These are phyloP conservation scores for Narcine bancroftii DNA, from an alignment of 2,113 vertebrate genomes.

Conservation along the genomic window DNA sequence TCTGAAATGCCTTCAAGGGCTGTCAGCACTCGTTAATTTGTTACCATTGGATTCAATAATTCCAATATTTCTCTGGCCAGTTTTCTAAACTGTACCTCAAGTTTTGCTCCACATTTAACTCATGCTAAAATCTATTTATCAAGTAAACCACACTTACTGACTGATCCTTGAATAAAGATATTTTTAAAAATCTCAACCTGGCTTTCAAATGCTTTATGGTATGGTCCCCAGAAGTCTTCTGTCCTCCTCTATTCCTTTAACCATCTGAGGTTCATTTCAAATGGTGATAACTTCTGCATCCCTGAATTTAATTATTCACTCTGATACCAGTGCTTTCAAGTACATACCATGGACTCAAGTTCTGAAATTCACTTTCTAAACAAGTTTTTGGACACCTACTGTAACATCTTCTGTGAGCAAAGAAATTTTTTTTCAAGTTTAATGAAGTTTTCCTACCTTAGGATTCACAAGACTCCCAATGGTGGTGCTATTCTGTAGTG, in stretches of 20 bases:
- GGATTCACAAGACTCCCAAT: slow-evolving; percentile 44
- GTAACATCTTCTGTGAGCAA: background rate
- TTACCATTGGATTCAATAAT: too few relatives aligned
- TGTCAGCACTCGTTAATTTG: background rate
- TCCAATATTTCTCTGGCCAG: background rate
- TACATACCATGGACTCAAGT: too few relatives aligned
- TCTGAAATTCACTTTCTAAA: background rate
- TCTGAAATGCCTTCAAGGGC: background rate
- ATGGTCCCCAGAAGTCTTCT: too few relatives aligned
- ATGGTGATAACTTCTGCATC: background rate
- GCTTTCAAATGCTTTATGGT: background rate
- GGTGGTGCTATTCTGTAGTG: slow-evolving; percentile 44
- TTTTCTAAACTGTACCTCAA: background rate
- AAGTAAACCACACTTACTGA: background rate
- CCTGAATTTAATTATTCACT: background rate
- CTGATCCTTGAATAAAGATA: background rate
- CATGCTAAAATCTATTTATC: background rate
- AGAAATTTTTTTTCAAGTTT: too few relatives aligned
- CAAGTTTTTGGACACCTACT: background rate
- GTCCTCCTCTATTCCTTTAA: background rate
- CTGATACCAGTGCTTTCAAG: background rate
- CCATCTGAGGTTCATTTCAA: background rate
- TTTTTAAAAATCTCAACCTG: background rate
- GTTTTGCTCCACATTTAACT: background rate
- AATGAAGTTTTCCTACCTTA: slow-evolving; percentile 54